These are phyloP conservation scores for Mesembrinibis cayennensis DNA, from an alignment of 2,113 vertebrate genomes.

Conservation along the genomic window DNA sequence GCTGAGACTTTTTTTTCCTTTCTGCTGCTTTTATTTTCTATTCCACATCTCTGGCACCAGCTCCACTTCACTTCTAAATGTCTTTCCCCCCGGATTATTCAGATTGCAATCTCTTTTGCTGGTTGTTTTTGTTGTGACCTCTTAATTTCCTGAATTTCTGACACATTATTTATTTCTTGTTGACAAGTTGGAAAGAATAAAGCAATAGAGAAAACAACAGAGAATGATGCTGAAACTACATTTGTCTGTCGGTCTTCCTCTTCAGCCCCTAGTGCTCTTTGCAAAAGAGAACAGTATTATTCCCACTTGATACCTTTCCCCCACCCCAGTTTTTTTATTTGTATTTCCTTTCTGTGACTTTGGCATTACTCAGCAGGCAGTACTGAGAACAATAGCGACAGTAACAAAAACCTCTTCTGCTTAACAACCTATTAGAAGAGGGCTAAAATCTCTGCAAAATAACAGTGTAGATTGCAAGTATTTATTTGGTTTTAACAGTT, in stretches of 20 bases:
- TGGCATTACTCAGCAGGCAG: constrained; percentile 13
- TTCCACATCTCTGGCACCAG: not conserved
- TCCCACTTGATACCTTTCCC: not conserved
- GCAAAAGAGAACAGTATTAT: not conserved
- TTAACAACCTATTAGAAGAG: not conserved
- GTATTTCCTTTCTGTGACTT: not conserved
- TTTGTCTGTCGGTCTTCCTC: not conserved
- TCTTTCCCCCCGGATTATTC: not conserved
- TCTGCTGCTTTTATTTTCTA: not conserved
- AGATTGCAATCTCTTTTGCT: not conserved
- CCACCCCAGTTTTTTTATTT: not conserved
- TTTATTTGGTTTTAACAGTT: not conserved
- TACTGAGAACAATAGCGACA: not conserved
- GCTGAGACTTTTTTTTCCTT: not conserved
- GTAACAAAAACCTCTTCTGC: not conserved
- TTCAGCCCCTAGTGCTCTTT: not conserved
- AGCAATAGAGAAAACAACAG: not conserved
- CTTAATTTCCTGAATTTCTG: not conserved
- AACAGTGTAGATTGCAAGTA: not conserved
- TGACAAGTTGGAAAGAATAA: not conserved
- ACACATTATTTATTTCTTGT: not conserved
- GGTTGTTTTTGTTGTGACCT: not conserved
- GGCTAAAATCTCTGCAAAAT: not conserved
- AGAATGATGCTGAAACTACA: not conserved
- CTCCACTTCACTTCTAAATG: not conserved